Percentiles rank a stretch among this genome's conserved stretches.
Conservation (phyloP, 2,888 invertebrate genomes). For the Dryococelus australis region DNA sequence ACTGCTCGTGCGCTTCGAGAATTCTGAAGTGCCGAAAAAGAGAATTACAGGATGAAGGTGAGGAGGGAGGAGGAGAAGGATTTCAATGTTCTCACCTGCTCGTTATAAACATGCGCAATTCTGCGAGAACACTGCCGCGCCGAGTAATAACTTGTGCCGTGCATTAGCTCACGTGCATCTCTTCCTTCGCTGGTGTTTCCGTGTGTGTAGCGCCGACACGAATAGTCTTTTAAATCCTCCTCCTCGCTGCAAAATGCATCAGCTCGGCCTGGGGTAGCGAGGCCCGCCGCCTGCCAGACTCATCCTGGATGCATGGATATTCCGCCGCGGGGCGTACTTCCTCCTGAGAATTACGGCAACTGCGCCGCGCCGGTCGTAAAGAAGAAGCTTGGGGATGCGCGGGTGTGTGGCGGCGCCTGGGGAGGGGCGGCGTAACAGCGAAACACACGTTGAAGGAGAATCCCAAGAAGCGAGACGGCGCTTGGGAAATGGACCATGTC, state of each 20-base stretch:
- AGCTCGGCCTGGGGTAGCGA: neutral
- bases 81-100: too few species aligned
- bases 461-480: neutral
- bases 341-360: neutral
- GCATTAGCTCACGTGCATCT: too few species aligned
- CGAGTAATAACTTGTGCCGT: too few species aligned
- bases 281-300: neutral
- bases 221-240: conserved; percentile 1
- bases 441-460: neutral
- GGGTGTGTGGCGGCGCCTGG: neutral
- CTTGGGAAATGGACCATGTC: neutral
- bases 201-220: neutral
- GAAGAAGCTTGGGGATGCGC: neutral
- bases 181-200: too few species aligned
- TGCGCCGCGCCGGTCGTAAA: neutral
- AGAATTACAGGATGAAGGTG: too few species aligned
- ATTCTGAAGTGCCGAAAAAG: too few species aligned
- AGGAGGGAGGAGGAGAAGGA: too few species aligned
- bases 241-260: conserved; percentile 1
- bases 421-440: neutral
- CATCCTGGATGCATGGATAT: conserved; percentile 1
- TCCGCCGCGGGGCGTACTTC: neutral
- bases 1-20: too few species aligned
- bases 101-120: too few species aligned
- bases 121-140: too few species aligned